A percentile compares a stretch with the other conserved stretches of the same genome.
phyloP scores from a whole-genome alignment of 2,888 invertebrate genomes.

The Elysia crispata region DNA sequence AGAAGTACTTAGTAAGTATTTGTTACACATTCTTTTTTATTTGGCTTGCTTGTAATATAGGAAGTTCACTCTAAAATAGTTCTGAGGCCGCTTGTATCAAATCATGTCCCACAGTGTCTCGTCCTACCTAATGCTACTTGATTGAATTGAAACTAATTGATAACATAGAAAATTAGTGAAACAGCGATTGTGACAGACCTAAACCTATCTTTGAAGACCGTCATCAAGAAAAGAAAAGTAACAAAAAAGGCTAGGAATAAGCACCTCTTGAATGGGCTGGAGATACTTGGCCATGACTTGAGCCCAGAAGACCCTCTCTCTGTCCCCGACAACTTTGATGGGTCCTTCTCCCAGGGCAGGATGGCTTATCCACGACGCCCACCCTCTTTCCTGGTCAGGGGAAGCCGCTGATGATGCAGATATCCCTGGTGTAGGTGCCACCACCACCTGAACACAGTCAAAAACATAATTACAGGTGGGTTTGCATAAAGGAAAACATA shows the following conservation, averaged over 20 bases:
- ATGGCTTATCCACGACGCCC: slow-evolving; percentile 95
- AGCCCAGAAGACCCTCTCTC: slow-evolving; percentile 93
- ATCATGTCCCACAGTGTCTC: too few species aligned
- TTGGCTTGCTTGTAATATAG: too few species aligned
- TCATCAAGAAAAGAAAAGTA: too few species aligned
- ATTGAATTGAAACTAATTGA: not conserved
- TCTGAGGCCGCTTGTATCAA: too few species aligned
- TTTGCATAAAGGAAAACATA: too few species aligned
- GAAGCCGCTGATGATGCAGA: not conserved
- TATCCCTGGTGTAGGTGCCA: not conserved
- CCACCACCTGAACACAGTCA: not conserved
- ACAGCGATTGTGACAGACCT: too few species aligned
- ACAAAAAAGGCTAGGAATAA: too few species aligned
- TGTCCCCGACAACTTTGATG: slow-evolving; percentile 88
- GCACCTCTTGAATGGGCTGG: slow-evolving; percentile 90
- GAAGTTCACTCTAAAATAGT: too few species aligned
- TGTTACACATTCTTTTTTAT: too few species aligned
- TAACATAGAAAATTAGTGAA: too few species aligned
- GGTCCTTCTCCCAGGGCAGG: slow-evolving; percentile 92
- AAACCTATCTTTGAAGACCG: too few species aligned
- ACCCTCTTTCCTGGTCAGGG: slow-evolving; percentile 86
- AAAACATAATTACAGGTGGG: not conserved
- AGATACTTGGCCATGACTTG: slow-evolving; percentile 95
- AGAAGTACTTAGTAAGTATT: too few species aligned
- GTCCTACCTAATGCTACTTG: not conserved